Percentiles rank a stretch among this genome's conserved stretches.
phyloP scores from a whole-genome alignment of 2,797 vertebrate genomes.

The Distichodus sexfasciatus region DNA sequence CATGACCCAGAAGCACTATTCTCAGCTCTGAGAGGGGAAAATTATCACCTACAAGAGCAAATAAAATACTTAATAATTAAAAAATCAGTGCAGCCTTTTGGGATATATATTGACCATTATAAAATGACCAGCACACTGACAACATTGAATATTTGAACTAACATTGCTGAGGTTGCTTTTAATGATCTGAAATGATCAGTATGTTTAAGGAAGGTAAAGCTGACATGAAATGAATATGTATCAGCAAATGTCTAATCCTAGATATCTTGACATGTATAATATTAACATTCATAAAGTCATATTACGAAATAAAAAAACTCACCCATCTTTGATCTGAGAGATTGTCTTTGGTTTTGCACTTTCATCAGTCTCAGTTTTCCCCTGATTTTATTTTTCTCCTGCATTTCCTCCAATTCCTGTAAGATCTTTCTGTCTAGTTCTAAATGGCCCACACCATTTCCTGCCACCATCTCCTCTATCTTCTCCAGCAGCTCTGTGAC shows the following conservation, averaged over 20 bases:
- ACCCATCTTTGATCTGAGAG: neutral
- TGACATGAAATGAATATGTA: too few species aligned
- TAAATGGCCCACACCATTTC: neutral
- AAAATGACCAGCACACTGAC: too few species aligned
- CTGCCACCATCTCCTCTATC: neutral
- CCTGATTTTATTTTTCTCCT: neutral
- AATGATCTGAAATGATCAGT: too few species aligned
- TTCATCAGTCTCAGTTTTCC: neutral
- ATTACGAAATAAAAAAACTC: neutral
- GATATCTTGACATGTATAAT: too few species aligned
- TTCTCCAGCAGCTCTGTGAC: neutral
- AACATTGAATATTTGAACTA: too few species aligned
- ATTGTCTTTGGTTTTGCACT: neutral
- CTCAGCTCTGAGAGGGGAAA: neutral
- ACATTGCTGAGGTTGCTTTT: too few species aligned
- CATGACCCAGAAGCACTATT: slow-evolving; percentile 26
- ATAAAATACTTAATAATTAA: neutral
- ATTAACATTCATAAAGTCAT: too few species aligned
- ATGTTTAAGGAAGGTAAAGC: too few species aligned
- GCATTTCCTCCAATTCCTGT: neutral
- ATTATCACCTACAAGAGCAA: neutral
- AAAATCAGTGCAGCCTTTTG: neutral
- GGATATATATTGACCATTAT: too few species aligned
- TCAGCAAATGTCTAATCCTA: too few species aligned
- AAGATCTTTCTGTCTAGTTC: neutral